A percentile compares a stretch with the other conserved stretches of the same genome.
phyloP scores from a whole-genome alignment of 2,888 invertebrate genomes.

The Cataglyphis cursor region DNA sequence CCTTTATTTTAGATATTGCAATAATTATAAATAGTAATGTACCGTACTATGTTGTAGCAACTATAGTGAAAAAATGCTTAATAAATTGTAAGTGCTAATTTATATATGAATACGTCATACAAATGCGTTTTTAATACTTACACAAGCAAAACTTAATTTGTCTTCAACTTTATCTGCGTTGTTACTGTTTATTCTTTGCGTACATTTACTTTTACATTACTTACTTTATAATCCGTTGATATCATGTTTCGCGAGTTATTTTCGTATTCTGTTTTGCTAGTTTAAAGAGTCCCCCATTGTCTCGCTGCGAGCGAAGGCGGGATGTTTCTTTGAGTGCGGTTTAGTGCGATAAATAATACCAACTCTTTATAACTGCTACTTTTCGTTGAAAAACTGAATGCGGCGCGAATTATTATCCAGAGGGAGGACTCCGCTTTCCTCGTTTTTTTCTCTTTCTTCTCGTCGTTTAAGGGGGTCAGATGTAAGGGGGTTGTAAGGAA shows the following conservation, averaged over 20 bases:
- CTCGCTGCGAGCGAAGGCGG: constrained; percentile 3
- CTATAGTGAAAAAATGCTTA: not conserved
- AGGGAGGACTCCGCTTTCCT: constrained; percentile 66
- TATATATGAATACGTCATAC: not conserved
- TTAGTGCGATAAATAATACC: constrained; percentile 71
- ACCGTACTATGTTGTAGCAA: not conserved
- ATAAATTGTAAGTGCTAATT: not conserved
- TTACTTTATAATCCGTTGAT: constrained; percentile 46
- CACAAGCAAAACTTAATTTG: constrained; percentile 13
- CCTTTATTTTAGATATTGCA: not conserved
- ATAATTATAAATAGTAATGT: not conserved
- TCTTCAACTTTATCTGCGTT: constrained; percentile 14
- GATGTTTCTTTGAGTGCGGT: constrained; percentile 45
- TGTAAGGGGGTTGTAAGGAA: constrained; percentile 46
- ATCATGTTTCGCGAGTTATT: constrained; percentile 34
- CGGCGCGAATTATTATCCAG: constrained; percentile 78
- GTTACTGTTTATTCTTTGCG: constrained; percentile 26
- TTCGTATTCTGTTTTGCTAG: constrained; percentile 44
- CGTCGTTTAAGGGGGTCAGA: constrained; percentile 4
- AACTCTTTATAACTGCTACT: constrained; percentile 59
- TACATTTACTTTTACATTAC: no score
- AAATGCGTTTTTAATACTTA: not conserved
- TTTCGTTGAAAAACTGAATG: constrained; percentile 71
- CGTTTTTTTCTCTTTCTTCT: constrained; percentile 10
- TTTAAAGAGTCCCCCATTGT: constrained; percentile 34